Conservation (phyloP, 2,888 invertebrate genomes). For the Nemotelus pantherinus region DNA sequence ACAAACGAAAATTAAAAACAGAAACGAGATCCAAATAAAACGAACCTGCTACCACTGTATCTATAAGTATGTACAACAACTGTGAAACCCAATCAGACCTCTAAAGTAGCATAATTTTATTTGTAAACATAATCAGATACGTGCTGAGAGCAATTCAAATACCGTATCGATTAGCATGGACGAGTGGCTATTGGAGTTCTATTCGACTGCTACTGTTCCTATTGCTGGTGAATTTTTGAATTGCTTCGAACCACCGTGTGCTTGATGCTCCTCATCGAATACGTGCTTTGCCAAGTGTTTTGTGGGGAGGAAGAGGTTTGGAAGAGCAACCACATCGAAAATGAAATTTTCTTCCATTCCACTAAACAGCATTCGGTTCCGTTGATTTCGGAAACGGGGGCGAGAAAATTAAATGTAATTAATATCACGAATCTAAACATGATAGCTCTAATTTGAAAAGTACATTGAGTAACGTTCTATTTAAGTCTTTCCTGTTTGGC, state of each 20-base stretch:
- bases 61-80: too few relatives aligned
- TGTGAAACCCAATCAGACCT: slow-evolving; percentile 4
- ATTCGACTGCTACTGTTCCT: background rate
- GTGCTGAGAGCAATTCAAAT: background rate
- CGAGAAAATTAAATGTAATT: slow-evolving; percentile 33
- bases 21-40: too few relatives aligned
- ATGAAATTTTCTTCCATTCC: too few relatives aligned
- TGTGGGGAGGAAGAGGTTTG: too few relatives aligned
- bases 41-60: too few relatives aligned
- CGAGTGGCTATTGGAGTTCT: background rate
- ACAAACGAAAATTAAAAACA: too few relatives aligned
- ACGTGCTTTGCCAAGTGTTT: too few relatives aligned
- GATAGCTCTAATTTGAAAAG: slow-evolving; percentile 32
- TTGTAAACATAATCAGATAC: slow-evolving; percentile 12
- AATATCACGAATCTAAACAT: slow-evolving; percentile 29
- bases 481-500: background rate
- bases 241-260: too few relatives aligned
- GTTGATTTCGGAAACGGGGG: background rate
- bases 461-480: slow-evolving; percentile 1
- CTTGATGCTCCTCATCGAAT: too few relatives aligned
- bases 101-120: slow-evolving; percentile 1
- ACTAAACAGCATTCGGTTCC: background rate
- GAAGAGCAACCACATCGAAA: too few relatives aligned
- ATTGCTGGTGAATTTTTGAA: too few relatives aligned
- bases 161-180: background rate